Percentiles rank a stretch among this genome's conserved stretches.
phyloP scores from a whole-genome alignment of 2,888 invertebrate species.

The Sicus ferrugineus region DNA sequence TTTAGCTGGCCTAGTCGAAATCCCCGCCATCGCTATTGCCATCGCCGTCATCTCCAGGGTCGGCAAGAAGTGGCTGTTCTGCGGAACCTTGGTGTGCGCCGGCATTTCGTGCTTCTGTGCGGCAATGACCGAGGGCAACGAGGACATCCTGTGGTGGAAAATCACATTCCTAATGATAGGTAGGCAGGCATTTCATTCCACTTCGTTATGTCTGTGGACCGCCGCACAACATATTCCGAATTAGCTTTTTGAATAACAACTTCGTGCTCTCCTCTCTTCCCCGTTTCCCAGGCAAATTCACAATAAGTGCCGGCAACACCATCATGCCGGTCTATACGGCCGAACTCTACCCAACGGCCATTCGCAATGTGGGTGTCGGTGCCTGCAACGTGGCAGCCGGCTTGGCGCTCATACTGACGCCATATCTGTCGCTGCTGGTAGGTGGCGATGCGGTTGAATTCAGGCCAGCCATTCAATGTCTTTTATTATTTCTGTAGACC shows the following conservation, averaged over 20 bases:
- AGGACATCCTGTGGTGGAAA: conserved; percentile 72
- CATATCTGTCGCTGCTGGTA: conserved; percentile 80
- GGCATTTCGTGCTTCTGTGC: conserved; percentile 76
- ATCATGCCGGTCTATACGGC: conserved; percentile 80
- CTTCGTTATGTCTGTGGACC: too few relatives aligned
- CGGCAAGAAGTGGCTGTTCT: conserved; percentile 77
- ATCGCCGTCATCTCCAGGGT: conserved; percentile 78
- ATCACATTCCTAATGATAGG: conserved; percentile 80
- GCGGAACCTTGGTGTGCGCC: conserved; percentile 73
- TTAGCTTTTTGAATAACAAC: too few relatives aligned
- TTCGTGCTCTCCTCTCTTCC: too few relatives aligned
- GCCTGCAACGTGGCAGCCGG: conserved; percentile 81
- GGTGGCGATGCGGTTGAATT: conserved; percentile 54
- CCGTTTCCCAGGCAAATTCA: conserved; percentile 69
- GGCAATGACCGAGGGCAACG: conserved; percentile 67
- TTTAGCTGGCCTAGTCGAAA: conserved; percentile 77
- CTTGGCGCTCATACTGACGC: conserved; percentile 76
- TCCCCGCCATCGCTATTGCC: conserved; percentile 79
- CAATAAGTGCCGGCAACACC: conserved; percentile 80
- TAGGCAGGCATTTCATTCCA: conserved; percentile 35
- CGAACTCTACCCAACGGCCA: conserved; percentile 76
- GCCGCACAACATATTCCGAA: too few relatives aligned
- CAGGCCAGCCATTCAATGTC: not conserved
- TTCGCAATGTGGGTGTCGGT: conserved; percentile 76
- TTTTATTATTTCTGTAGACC: conserved; percentile 66